Evolutionary conservation across 2,888 invertebrate species (phyloP).

Genomic region (Molanna angustata): DNA sequence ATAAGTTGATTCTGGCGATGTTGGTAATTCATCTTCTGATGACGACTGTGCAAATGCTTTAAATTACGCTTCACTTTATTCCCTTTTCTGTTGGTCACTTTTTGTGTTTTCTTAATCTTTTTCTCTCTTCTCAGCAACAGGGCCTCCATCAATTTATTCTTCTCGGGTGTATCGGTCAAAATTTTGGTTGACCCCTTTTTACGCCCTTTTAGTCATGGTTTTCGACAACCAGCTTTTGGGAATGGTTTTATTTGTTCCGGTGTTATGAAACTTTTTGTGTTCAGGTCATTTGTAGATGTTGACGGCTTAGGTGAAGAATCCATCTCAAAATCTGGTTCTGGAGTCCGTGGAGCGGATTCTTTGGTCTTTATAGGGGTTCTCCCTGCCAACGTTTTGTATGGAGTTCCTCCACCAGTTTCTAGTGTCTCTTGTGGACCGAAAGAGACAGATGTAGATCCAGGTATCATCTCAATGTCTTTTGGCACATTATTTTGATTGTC

Average conservation of each 20-base stretch:
- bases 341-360: too few relatives aligned
- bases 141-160: not conserved
- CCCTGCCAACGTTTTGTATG: constrained; percentile 3
- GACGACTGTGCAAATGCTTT: not conserved
- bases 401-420: not conserved
- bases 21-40: not conserved
- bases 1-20: not conserved
- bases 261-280: too few relatives aligned
- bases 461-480: constrained; percentile 4
- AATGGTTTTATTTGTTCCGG: too few relatives aligned
- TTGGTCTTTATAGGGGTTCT: too few relatives aligned
- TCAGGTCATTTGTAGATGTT: too few relatives aligned
- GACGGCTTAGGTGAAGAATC: too few relatives aligned
- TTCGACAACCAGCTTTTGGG: too few relatives aligned
- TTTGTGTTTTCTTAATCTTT: not conserved
- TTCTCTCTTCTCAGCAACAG: not conserved
- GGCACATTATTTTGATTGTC: constrained; percentile 1
- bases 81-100: not conserved
- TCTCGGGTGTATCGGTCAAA: not conserved
- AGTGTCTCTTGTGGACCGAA: constrained; percentile 5
- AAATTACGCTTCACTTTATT: not conserved
- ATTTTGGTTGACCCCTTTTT: not conserved
- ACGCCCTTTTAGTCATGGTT: not conserved
- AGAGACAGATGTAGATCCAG: constrained; percentile 3
- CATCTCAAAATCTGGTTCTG: too few relatives aligned